These are phyloP conservation scores for Leucania comma DNA, from an alignment of 2,888 invertebrate species.

Conservation along the genomic window DNA sequence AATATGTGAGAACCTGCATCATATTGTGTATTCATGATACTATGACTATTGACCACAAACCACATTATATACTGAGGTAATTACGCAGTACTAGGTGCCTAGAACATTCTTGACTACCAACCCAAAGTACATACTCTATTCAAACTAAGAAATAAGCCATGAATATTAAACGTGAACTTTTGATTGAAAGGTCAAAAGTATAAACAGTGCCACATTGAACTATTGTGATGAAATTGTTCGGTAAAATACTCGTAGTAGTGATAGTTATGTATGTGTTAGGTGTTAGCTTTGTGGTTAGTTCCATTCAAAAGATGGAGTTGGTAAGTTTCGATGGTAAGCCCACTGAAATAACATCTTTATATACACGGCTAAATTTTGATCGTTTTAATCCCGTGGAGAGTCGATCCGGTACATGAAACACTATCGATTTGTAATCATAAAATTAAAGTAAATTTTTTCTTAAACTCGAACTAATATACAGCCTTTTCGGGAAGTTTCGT, in stretches of 20 bases:
- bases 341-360: neutral
- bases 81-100: neutral
- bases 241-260: neutral
- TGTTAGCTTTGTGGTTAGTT: neutral
- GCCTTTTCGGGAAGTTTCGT: no score
- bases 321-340: neutral
- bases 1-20: constrained; percentile 7
- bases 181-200: constrained; percentile 30
- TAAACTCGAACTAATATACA: no score
- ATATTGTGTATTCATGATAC: constrained; percentile 3
- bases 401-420: no score
- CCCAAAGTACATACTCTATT: neutral
- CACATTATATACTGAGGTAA: constrained; percentile 1
- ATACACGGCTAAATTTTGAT: no score
- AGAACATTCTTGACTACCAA: constrained; percentile 10
- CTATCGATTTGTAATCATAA: no score
- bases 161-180: constrained; percentile 31
- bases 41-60: constrained; percentile 18
- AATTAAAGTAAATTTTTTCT: no score
- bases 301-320: neutral
- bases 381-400: no score
- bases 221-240: constrained; percentile 20
- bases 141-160: constrained; percentile 23
- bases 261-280: neutral
- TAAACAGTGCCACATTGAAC: constrained; percentile 14